Evolutionary conservation across 1,140 invertebrate species (phyloP).

Genomic region (Psilanteris sp.): DNA sequence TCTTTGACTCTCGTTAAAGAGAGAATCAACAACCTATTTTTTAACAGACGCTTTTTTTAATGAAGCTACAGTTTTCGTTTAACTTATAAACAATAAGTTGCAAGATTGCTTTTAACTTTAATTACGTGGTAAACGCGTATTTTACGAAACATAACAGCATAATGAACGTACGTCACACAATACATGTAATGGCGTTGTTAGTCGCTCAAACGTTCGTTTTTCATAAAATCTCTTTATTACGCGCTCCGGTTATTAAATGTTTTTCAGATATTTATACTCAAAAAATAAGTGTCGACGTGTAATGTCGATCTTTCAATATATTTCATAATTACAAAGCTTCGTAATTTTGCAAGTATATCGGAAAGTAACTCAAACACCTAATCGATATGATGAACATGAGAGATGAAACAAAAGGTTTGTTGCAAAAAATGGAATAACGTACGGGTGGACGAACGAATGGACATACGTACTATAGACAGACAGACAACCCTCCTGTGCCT

Average conservation of each 20-base stretch:
- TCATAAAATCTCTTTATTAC: slow-evolving; percentile 13
- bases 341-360: slow-evolving; percentile 31
- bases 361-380: slow-evolving; percentile 45
- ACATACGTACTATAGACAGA: slow-evolving; percentile 55
- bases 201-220: slow-evolving; percentile 7
- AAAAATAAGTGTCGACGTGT: background rate
- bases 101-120: slow-evolving; percentile 43
- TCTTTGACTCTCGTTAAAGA: too few species aligned
- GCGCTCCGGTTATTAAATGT: slow-evolving; percentile 9
- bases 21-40: too few species aligned
- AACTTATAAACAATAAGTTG: slow-evolving; percentile 45
- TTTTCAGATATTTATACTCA: background rate
- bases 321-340: background rate
- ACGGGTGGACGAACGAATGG: slow-evolving; percentile 54
- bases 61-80: too few species aligned
- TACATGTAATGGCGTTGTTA: slow-evolving; percentile 23
- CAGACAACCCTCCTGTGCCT: slow-evolving; percentile 56
- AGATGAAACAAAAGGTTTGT: slow-evolving; percentile 56
- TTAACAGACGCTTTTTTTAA: too few species aligned
- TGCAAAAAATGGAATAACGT: slow-evolving; percentile 58
- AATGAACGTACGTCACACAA: slow-evolving; percentile 33
- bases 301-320: slow-evolving; percentile 20
- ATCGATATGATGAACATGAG: slow-evolving; percentile 58
- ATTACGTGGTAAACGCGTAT: slow-evolving; percentile 35
- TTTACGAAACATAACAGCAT: slow-evolving; percentile 28